phyloP scores from a whole-genome alignment of 2,797 vertebrate species.

The Syngnathus rostellatus region DNA sequence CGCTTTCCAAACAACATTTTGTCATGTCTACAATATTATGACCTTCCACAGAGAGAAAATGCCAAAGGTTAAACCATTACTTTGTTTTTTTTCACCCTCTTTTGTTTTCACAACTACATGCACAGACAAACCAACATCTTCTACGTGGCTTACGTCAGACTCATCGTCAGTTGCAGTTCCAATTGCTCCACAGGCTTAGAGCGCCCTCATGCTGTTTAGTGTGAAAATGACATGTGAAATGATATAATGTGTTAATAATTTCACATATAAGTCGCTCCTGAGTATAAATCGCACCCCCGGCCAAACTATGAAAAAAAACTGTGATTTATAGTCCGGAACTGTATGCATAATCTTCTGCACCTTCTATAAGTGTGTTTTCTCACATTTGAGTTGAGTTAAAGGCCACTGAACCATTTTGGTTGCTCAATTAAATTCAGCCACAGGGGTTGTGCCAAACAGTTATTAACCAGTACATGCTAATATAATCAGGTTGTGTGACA shows the following conservation, averaged over 20 bases:
- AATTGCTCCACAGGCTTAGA: too few species aligned
- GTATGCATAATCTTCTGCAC: neutral
- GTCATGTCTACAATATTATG: slow-evolving; percentile 35
- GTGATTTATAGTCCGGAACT: too few species aligned
- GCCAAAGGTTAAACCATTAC: slow-evolving; percentile 9
- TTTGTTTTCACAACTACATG: neutral
- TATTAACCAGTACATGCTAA: slow-evolving; percentile 33
- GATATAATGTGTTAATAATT: too few species aligned
- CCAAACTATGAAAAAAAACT: too few species aligned
- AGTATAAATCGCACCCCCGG: too few species aligned
- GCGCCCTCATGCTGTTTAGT: too few species aligned
- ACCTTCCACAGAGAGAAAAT: slow-evolving; percentile 31
- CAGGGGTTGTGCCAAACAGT: slow-evolving; percentile 21
- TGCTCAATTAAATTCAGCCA: slow-evolving; percentile 33
- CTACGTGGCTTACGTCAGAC: too few species aligned
- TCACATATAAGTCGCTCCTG: too few species aligned
- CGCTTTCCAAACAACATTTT: neutral
- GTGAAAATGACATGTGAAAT: too few species aligned
- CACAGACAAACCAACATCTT: neutral
- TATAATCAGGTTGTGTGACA: slow-evolving; percentile 42
- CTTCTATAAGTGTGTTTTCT: slow-evolving; percentile 18
- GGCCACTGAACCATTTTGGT: slow-evolving; percentile 35
- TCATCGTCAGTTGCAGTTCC: too few species aligned
- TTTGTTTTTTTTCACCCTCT: neutral
- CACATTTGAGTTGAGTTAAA: slow-evolving; percentile 29